Evolutionary conservation across 2,797 vertebrate species (phyloP).

Genomic region (Neomorphus geoffroyi): DNA sequence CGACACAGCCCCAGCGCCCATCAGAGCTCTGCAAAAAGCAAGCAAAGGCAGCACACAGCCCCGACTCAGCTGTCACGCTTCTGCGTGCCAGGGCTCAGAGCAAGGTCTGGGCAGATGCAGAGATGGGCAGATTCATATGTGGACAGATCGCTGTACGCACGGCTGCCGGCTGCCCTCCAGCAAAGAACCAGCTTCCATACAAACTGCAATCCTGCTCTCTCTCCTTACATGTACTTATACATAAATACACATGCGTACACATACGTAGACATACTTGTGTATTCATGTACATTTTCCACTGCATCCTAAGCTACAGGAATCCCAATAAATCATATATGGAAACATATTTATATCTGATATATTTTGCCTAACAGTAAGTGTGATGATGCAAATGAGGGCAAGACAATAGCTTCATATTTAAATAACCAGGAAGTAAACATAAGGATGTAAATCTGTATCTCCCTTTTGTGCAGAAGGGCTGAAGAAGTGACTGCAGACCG

Average conservation of each 20-base stretch:
- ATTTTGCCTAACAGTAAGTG: not conserved
- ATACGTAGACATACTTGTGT: too few species aligned
- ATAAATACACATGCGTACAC: too few species aligned
- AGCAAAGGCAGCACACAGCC: not conserved
- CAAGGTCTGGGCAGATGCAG: too few species aligned
- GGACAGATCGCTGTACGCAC: accelerated
- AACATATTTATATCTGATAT: not conserved
- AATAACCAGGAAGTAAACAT: not conserved
- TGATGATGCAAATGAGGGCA: not conserved
- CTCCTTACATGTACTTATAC: accelerated
- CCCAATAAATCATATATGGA: not conserved
- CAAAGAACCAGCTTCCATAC: accelerated
- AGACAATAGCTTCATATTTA: not conserved
- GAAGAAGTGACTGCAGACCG: not conserved
- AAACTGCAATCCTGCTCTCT: not conserved
- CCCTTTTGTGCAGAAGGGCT: not conserved
- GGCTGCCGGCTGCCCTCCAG: not conserved
- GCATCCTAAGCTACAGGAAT: not conserved
- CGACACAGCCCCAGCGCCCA: accelerated
- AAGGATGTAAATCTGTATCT: not conserved
- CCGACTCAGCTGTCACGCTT: not conserved
- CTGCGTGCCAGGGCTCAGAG: not conserved
- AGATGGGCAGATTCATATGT: not conserved
- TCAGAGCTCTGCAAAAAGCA: not conserved
- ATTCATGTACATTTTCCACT: not conserved